Evolutionary conservation across 1,140 invertebrate genomes (phyloP).

Genomic region (Drosophila fuyamai): DNA sequence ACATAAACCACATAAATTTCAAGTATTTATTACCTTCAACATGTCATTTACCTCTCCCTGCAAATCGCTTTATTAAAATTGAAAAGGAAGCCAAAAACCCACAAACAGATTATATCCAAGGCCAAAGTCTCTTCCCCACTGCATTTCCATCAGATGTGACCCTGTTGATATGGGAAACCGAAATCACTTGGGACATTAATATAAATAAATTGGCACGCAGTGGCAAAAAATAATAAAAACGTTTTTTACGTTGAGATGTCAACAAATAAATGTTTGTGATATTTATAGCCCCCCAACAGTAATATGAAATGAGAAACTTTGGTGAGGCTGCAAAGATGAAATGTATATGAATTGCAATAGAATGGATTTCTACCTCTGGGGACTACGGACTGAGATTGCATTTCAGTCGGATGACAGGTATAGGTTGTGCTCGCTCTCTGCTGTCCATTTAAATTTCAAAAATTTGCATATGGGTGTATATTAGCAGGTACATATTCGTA

Average conservation of each 20-base stretch:
- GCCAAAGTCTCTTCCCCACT: background rate
- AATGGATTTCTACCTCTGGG: slow-evolving; percentile 3
- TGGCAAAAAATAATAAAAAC: slow-evolving; percentile 18
- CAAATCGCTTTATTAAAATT: slow-evolving; percentile 29
- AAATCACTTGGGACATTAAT: slow-evolving; percentile 59
- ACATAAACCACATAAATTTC: background rate
- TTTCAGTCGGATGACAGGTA: slow-evolving; percentile 32
- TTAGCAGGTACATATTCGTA: slow-evolving; percentile 10
- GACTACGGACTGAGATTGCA: slow-evolving; percentile 34
- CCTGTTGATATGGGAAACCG: slow-evolving; percentile 48
- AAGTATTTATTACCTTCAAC: background rate
- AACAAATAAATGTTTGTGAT: slow-evolving; percentile 37
- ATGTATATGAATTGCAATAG: slow-evolving; percentile 29
- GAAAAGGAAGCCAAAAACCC: slow-evolving; percentile 24
- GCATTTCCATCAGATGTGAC: background rate
- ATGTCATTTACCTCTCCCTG: slow-evolving; percentile 4
- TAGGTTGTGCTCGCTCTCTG: slow-evolving; percentile 1
- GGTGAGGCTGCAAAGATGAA: slow-evolving; percentile 7
- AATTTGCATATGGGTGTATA: slow-evolving; percentile 21
- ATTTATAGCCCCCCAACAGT: slow-evolving; percentile 28
- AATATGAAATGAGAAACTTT: slow-evolving; percentile 15
- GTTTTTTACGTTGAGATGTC: slow-evolving; percentile 42
- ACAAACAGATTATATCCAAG: slow-evolving; percentile 26
- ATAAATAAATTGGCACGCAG: slow-evolving; percentile 61
- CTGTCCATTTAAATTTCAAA: slow-evolving; percentile 30